These are phyloP conservation scores for Pollenia amentaria DNA, from an alignment of 2,888 invertebrate genomes.

Conservation along the genomic window DNA sequence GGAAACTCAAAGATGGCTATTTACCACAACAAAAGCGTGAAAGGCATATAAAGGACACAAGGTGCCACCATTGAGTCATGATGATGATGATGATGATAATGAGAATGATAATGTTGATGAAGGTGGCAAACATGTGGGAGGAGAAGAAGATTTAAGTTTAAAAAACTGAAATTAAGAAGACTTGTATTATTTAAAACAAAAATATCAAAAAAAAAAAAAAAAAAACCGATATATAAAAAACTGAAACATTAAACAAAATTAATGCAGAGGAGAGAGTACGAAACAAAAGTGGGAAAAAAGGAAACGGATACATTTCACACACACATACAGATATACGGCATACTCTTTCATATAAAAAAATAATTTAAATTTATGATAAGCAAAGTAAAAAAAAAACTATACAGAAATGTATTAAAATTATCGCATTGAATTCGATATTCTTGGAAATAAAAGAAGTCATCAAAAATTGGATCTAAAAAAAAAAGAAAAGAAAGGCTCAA, in stretches of 20 bases:
- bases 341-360: slow-evolving; percentile 34
- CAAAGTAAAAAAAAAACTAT: neutral
- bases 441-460: neutral
- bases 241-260: too few relatives aligned
- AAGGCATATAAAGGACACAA: slow-evolving; percentile 37
- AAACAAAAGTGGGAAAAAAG: neutral
- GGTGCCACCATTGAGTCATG: slow-evolving; percentile 11
- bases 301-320: slow-evolving; percentile 54
- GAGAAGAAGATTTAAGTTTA: slow-evolving; percentile 46
- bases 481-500: neutral
- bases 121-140: slow-evolving; percentile 32
- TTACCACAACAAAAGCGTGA: slow-evolving; percentile 81
- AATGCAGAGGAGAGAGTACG: neutral
- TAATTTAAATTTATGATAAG: slow-evolving; percentile 24
- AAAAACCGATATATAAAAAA: slow-evolving; percentile 9
- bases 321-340: slow-evolving; percentile 11
- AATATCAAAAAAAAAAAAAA: neutral
- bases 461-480: neutral
- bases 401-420: neutral
- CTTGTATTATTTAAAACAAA: slow-evolving; percentile 55
- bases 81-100: neutral
- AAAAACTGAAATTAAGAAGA: slow-evolving; percentile 62
- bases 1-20: slow-evolving; percentile 89
- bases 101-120: neutral
- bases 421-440: neutral